These are phyloP conservation scores for Mellilla xanthometata DNA, from an alignment of 2,888 invertebrate genomes.

Conservation along the genomic window DNA sequence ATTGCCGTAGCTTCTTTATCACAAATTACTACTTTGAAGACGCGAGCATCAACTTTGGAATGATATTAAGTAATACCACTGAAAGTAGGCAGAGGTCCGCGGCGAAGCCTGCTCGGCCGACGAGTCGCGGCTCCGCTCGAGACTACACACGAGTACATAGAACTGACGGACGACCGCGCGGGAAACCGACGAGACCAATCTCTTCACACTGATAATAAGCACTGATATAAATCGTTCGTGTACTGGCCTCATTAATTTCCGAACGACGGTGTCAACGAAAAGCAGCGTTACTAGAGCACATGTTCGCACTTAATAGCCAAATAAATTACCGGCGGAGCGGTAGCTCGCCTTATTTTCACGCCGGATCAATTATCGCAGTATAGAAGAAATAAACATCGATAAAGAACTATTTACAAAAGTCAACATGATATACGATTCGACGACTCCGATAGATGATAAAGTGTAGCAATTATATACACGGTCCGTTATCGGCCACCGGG, in stretches of 20 bases:
- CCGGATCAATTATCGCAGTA: conserved; percentile 69
- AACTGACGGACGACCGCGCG: conserved; percentile 56
- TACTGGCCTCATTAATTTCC: conserved; percentile 79
- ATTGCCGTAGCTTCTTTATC: conserved; percentile 47
- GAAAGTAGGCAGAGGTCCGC: conserved; percentile 54
- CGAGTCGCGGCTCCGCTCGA: conserved; percentile 40
- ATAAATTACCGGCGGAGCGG: conserved; percentile 73
- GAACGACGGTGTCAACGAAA: conserved; percentile 71
- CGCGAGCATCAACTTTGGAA: conserved; percentile 64
- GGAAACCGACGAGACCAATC: conserved; percentile 74
- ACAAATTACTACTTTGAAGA: conserved; percentile 47
- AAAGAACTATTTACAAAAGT: conserved; percentile 79
- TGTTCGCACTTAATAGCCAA: conserved; percentile 78
- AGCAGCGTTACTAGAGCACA: conserved; percentile 75
- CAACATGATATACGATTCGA: conserved; percentile 71
- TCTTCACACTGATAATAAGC: conserved; percentile 58
- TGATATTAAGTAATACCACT: conserved; percentile 76
- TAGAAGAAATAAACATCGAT: conserved; percentile 69
- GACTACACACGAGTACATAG: conserved; percentile 56
- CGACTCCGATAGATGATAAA: conserved; percentile 58
- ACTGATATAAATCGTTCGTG: conserved; percentile 65
- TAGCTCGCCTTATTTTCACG: conserved; percentile 67
- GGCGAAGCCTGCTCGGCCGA: conserved; percentile 41
- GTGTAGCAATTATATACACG: conserved; percentile 69
- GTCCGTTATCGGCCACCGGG: conserved; percentile 65